Conservation (phyloP, 1,140 invertebrate genomes). For the Heliothis subflexa region DNA sequence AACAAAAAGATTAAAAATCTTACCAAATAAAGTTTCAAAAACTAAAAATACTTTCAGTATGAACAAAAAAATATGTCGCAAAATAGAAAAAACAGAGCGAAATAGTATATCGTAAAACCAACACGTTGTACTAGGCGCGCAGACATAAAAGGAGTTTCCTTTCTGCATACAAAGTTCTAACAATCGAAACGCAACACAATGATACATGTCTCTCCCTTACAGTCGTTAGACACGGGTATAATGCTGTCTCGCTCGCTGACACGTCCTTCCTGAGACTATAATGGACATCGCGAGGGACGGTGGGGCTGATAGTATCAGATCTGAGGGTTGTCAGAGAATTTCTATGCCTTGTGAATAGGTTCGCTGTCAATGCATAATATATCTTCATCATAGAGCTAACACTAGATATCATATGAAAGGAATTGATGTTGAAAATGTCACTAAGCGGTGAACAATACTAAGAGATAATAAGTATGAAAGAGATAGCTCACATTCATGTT, state of each 20-base stretch:
- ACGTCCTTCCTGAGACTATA: conserved; percentile 72
- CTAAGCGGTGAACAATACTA: not conserved
- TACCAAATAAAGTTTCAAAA: not conserved
- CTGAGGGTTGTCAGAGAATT: conserved; percentile 60
- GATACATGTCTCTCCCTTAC: conserved; percentile 75
- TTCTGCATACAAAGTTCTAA: conserved; percentile 74
- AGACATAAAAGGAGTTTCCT: conserved; percentile 72
- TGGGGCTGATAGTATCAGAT: conserved; percentile 69
- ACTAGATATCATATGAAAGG: conserved; percentile 37
- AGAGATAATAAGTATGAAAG: not conserved
- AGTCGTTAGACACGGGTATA: conserved; percentile 68
- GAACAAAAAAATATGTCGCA: conserved; percentile 12
- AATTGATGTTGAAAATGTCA: conserved; percentile 31
- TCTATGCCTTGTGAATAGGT: conserved; percentile 58
- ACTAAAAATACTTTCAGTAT: not conserved
- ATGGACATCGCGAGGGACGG: conserved; percentile 61
- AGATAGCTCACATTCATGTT: not conserved
- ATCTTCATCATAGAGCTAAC: conserved; percentile 46
- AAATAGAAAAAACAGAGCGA: conserved; percentile 41
- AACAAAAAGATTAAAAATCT: too few relatives aligned
- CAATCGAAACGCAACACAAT: conserved; percentile 77
- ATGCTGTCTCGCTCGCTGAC: conserved; percentile 73
- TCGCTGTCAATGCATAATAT: conserved; percentile 59
- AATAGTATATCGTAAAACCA: conserved; percentile 50
- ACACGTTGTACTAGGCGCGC: conserved; percentile 53